Evolutionary conservation across 2,888 invertebrate species (phyloP).

Genomic region (Andrena bicolor): DNA sequence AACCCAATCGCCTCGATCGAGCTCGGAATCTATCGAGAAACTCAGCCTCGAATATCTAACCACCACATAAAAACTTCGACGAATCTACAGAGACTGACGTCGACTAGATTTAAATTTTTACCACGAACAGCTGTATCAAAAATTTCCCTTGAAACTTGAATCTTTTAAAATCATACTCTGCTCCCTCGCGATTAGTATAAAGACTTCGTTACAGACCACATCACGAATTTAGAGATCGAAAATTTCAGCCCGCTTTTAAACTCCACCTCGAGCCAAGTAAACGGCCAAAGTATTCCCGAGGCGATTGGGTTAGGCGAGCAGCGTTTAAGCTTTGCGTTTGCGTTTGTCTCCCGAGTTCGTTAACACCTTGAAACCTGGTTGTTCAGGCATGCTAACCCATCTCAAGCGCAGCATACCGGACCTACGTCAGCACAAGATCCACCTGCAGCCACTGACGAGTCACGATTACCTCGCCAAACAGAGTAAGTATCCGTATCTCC

Average conservation of each 20-base stretch:
- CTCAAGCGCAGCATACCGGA: slow-evolving; percentile 95
- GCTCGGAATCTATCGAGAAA: neutral
- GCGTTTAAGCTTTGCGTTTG: slow-evolving; percentile 72
- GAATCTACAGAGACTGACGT: too few relatives aligned
- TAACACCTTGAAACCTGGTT: slow-evolving; percentile 84
- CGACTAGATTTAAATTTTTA: too few relatives aligned
- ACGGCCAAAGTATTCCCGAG: slow-evolving; percentile 8
- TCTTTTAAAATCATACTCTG: too few relatives aligned
- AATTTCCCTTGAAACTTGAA: too few relatives aligned
- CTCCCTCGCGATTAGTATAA: too few relatives aligned
- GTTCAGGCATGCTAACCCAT: slow-evolving; percentile 95
- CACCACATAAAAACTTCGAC: too few relatives aligned
- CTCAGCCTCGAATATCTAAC: too few relatives aligned
- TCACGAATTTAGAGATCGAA: too few relatives aligned
- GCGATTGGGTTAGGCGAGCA: slow-evolving; percentile 65
- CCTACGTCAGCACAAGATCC: slow-evolving; percentile 91
- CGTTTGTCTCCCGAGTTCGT: slow-evolving; percentile 79
- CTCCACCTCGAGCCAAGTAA: neutral
- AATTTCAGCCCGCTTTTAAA: neutral
- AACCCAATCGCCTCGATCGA: slow-evolving; percentile 38
- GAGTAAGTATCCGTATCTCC: slow-evolving; percentile 77
- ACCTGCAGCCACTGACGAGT: slow-evolving; percentile 92
- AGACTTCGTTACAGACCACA: too few relatives aligned
- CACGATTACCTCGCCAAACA: slow-evolving; percentile 86
- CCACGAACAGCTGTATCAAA: too few relatives aligned